phyloP scores from a whole-genome alignment of 2,113 vertebrate species.

The Eonycteris spelaea region DNA sequence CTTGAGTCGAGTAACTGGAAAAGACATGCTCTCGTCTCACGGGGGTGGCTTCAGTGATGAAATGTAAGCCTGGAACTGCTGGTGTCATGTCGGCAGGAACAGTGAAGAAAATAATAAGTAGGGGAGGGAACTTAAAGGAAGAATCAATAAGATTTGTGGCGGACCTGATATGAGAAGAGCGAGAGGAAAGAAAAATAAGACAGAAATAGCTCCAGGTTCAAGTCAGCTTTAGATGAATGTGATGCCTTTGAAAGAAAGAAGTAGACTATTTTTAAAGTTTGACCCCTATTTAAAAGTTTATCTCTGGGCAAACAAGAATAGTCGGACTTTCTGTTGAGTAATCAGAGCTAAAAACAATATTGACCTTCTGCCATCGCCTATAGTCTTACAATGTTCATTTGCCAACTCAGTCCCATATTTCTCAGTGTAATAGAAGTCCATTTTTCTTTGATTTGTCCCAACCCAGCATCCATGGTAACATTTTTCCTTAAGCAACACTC shows the following conservation, averaged over 20 bases:
- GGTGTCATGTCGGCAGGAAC: neutral
- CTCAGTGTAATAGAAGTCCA: neutral
- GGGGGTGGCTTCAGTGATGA: neutral
- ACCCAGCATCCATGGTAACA: neutral
- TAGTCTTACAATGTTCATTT: neutral
- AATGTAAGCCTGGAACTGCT: neutral
- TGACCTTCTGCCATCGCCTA: neutral
- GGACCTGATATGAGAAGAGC: neutral
- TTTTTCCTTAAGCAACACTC: neutral
- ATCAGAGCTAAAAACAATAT: constrained; percentile 40
- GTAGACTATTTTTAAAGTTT: constrained; percentile 4
- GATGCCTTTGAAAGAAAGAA: constrained; percentile 14
- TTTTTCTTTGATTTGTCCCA: neutral
- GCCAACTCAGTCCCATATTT: neutral
- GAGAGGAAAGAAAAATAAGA: neutral
- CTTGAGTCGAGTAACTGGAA: neutral
- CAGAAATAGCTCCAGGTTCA: neutral
- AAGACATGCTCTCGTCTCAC: neutral
- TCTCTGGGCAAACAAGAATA: neutral
- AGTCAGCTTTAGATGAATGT: neutral
- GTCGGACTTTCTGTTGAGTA: neutral
- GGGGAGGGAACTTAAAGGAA: neutral
- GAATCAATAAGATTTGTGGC: neutral
- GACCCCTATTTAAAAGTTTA: neutral
- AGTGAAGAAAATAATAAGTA: neutral